Base-by-base conservation (phyloP, 2,888 invertebrate species). In the Drosophila phalerata region DNA sequence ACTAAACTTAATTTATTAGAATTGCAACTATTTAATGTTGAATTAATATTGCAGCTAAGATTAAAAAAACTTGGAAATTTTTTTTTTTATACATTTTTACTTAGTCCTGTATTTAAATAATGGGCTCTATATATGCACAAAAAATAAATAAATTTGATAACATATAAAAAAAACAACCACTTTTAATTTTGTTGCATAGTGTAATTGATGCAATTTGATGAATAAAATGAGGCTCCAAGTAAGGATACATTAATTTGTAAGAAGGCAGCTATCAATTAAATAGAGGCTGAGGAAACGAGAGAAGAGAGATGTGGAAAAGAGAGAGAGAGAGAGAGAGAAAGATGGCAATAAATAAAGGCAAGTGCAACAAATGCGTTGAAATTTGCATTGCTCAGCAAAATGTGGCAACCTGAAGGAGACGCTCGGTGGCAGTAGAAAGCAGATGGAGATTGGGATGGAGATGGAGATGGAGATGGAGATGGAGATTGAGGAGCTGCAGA, bases 261-360 rank as follows among this genome's bases (percentile, higher is more conserved):
- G 57, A 57, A 38, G 57, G 52, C 30, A 25, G 52, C 63, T 62
- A 55, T 70, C 60, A 72, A 77, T 74, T 74, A 61, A 61, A 60
- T 58, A 13, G 17, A 13, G 22, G 8, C 11, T 11, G 19, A 17
- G 1, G 3, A n/a, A n/a, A n/a, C n/a, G n/a, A 9, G 15, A 19
- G 17, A 25, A 40, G 15, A 37, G 3, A 11, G 25, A 10, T n/a
- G n/a, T n/a, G n/a, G n/a, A 10, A 9, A 0, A 22, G 15, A 10
- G n/a, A 22, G 38, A 28, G 17, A 10, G 25, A n/a, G 2, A 15
- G n/a, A 34, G 19, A 11, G 32, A 19, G 28, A 22, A 11, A 10
- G 30, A 19, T 0, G 10, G 52, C 9, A n/a, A 52, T 25, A 17
- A 4, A 25, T 47, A 47, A 22, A 62, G 28, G 43, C n/a, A 67